Conservation (phyloP, 2,797 vertebrate species). For the Tarsius wallacei region DNA sequence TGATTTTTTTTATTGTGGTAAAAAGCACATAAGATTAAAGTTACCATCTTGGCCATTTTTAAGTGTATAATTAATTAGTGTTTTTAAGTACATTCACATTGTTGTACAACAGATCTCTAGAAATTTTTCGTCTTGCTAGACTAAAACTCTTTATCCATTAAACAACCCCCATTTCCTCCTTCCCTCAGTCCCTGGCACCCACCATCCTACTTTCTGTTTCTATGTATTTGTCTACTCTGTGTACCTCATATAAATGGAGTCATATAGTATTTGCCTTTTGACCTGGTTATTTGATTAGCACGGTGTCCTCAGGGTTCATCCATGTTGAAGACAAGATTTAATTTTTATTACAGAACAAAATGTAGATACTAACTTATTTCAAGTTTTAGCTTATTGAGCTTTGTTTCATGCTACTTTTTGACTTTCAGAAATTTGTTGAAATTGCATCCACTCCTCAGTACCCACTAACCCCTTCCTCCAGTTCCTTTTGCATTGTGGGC, state of each 20-base stretch:
- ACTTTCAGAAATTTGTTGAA: neutral
- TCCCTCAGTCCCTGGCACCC: neutral
- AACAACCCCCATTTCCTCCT: neutral
- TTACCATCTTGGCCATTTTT: too few relatives aligned
- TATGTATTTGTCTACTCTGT: conserved; percentile 25
- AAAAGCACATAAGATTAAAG: too few relatives aligned
- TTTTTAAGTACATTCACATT: too few relatives aligned
- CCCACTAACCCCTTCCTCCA: neutral
- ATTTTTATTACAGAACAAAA: conserved; percentile 38
- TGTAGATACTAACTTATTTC: neutral
- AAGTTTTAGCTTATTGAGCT: conserved; percentile 11
- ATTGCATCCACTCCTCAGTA: neutral
- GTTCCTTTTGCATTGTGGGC: neutral
- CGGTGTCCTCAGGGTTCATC: neutral
- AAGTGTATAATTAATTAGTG: too few relatives aligned
- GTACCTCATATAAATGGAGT: neutral
- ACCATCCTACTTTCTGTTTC: conserved; percentile 27
- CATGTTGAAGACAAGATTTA: conserved; percentile 2
- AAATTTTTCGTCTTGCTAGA: conserved; percentile 40
- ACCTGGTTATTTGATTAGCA: conserved; percentile 20
- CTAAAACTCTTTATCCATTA: neutral
- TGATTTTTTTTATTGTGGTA: neutral
- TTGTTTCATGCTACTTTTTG: conserved; percentile 11
- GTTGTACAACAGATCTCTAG: neutral
- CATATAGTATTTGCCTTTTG: conserved; percentile 19